These are phyloP conservation scores for Raja brachyura DNA, from an alignment of 2,113 vertebrate species.

Conservation along the genomic window DNA sequence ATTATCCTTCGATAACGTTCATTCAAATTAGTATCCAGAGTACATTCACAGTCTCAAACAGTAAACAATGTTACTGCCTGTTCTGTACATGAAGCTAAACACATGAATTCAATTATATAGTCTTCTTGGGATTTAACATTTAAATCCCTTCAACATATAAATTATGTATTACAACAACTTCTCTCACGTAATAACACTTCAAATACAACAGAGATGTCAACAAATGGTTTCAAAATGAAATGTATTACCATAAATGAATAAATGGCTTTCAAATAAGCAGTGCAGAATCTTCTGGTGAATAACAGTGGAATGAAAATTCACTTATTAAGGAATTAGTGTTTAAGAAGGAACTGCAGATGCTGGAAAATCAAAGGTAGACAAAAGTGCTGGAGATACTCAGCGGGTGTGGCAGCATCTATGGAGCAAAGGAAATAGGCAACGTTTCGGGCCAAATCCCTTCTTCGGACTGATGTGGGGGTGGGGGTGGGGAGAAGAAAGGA, in stretches of 20 bases:
- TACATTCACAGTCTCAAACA: background rate
- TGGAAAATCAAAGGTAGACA: too few species aligned
- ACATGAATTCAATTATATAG: background rate
- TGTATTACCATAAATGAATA: background rate
- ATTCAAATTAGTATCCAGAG: background rate
- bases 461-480: too few species aligned
- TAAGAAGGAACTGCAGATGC: too few species aligned
- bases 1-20: background rate
- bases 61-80: background rate
- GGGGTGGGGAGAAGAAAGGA: too few species aligned
- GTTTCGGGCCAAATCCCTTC: too few species aligned
- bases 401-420: too few species aligned
- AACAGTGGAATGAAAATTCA: background rate
- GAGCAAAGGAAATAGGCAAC: too few species aligned
- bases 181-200: background rate
- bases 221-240: background rate
- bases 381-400: too few species aligned
- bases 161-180: background rate
- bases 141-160: conserved; percentile 9
- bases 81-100: background rate
- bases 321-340: background rate
- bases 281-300: too few species aligned
- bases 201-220: background rate
- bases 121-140: background rate
- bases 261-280: background rate